A percentile compares a stretch with the other conserved stretches of the same genome.
Evolutionary conservation across 1,140 invertebrate species (phyloP).

Genomic region (Gonatopus flavifemur): DNA sequence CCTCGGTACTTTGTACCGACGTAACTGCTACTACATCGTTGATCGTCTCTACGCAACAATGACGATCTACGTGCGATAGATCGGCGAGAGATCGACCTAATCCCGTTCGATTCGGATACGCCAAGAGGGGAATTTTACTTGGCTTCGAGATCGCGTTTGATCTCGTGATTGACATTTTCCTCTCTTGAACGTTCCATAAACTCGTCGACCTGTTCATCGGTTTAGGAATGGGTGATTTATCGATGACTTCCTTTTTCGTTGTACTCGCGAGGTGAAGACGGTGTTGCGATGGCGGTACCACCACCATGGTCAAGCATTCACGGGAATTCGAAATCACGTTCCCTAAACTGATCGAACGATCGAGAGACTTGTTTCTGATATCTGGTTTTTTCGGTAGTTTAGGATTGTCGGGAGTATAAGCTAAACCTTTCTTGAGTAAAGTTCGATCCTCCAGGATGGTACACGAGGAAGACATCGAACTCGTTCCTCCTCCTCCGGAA

Average conservation of each 20-base stretch:
- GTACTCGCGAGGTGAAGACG: too few relatives aligned
- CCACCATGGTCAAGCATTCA: too few relatives aligned
- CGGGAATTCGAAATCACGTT: too few relatives aligned
- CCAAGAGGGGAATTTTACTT: constrained; percentile 49
- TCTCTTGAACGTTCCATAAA: constrained; percentile 43
- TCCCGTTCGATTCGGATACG: constrained; percentile 30
- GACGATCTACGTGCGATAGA: constrained; percentile 51
- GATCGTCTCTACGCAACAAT: constrained; percentile 30
- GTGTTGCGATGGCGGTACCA: not conserved
- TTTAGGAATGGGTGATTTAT: too few relatives aligned
- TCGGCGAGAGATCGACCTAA: constrained; percentile 50
- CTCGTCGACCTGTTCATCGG: constrained; percentile 47
- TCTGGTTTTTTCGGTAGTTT: constrained; percentile 42
- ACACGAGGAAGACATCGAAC: constrained; percentile 37
- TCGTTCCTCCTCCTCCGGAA: too few relatives aligned
- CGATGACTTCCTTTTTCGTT: too few relatives aligned
- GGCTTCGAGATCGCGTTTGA: constrained; percentile 34
- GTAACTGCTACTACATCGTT: constrained; percentile 16
- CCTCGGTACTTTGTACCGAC: constrained; percentile 37
- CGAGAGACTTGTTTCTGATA: constrained; percentile 35
- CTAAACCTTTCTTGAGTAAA: constrained; percentile 49
- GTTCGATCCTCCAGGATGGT: constrained; percentile 51
- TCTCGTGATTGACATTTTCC: constrained; percentile 16
- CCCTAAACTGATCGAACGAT: constrained; percentile 44
- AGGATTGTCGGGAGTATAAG: constrained; percentile 23